These are phyloP conservation scores for Ligdia adustata DNA, from an alignment of 2,888 invertebrate genomes.

Conservation along the genomic window DNA sequence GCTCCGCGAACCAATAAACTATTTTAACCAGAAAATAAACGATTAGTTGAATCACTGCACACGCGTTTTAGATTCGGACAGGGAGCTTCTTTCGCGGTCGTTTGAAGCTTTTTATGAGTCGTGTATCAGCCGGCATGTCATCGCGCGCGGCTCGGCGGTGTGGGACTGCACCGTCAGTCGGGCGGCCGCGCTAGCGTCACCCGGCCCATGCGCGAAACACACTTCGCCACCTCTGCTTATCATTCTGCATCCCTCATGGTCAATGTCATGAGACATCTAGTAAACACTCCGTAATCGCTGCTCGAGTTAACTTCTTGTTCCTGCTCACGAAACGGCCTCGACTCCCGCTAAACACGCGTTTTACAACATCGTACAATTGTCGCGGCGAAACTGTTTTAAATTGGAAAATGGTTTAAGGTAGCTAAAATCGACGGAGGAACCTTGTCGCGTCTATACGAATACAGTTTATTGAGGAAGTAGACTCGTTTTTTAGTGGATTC, in stretches of 20 bases:
- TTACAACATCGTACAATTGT: conserved; percentile 25
- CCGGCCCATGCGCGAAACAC: conserved; percentile 50
- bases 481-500: conserved; percentile 9
- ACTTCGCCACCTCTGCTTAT: conserved; percentile 38
- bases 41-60: conserved; percentile 49
- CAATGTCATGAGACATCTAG: conserved; percentile 54
- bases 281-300: conserved; percentile 26
- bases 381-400: conserved; percentile 35
- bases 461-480: conserved; percentile 35
- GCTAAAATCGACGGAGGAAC: conserved; percentile 26
- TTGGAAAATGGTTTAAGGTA: conserved; percentile 36
- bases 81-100: conserved; percentile 40
- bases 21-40: conserved; percentile 15
- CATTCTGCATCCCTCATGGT: conserved; percentile 58
- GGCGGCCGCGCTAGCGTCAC: conserved; percentile 21
- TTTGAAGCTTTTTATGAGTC: conserved; percentile 44
- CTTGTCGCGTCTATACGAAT: conserved; percentile 22
- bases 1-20: conserved; percentile 39
- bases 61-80: conserved; percentile 34
- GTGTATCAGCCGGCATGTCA: conserved; percentile 64
- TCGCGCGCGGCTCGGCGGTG: conserved; percentile 61
- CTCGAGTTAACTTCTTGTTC: conserved; percentile 44
- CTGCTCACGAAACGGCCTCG: conserved; percentile 40
- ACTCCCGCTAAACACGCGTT: conserved; percentile 10
- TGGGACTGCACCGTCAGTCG: conserved; percentile 57